Conservation (phyloP, 2,113 vertebrate genomes). For the Dicaeum eximium region DNA sequence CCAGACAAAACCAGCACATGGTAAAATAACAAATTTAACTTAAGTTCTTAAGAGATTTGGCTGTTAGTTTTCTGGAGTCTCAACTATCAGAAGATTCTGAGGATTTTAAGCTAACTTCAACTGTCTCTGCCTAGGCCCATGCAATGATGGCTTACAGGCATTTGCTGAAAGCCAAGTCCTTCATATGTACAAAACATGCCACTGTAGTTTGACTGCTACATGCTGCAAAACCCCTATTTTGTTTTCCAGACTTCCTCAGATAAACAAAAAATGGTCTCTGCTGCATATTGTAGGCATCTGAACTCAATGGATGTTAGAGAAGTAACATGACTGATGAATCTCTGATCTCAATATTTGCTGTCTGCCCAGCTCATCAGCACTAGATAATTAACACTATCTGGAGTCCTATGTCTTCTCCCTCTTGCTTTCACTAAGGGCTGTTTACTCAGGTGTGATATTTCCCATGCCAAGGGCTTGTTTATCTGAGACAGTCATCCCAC, state of each 20-base stretch:
- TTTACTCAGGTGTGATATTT: background rate
- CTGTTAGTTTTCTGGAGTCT: background rate
- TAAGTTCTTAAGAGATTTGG: background rate
- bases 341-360: background rate
- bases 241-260: background rate
- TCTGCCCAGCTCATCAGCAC: background rate
- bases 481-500: background rate
- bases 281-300: background rate
- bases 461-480: background rate
- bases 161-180: background rate
- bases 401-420: rapidly evolving
- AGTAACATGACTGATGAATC: background rate
- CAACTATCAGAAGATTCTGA: background rate
- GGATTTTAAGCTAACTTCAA: background rate
- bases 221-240: background rate
- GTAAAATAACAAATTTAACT: background rate
- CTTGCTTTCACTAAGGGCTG: background rate
- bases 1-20: background rate
- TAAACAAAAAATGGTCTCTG: background rate
- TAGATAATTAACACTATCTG: background rate
- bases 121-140: background rate
- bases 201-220: background rate
- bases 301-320: background rate
- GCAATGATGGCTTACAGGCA: background rate
- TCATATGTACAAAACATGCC: rapidly evolving